A percentile compares a stretch with the other conserved stretches of the same genome.
Conservation (phyloP, 2,113 vertebrate species). For the Regulus satrapa region DNA sequence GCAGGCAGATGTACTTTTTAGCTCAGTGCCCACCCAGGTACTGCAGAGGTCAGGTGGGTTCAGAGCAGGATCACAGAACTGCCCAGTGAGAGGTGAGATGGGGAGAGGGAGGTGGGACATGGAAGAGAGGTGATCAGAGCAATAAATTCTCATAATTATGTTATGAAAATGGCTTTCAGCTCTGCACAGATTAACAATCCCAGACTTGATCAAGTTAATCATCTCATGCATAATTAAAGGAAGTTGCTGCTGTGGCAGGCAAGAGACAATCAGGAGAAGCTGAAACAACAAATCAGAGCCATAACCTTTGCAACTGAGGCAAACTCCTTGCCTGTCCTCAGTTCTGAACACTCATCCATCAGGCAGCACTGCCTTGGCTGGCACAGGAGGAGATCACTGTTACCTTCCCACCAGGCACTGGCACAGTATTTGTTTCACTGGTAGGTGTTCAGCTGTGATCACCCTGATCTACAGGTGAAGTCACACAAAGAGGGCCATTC, state of each 20-base stretch:
- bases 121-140: background rate
- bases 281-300: background rate
- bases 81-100: background rate
- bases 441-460: background rate
- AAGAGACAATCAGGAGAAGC: slow-evolving; percentile 6
- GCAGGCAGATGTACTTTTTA: background rate
- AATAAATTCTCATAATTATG: background rate
- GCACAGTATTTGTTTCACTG: background rate
- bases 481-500: background rate
- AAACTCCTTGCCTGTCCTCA: background rate
- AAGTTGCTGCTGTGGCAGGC: slow-evolving; percentile 2
- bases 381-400: background rate
- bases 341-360: background rate
- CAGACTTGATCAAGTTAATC: slow-evolving; percentile 46
- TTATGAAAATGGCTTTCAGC: slow-evolving; percentile 6
- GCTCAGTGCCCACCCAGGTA: background rate
- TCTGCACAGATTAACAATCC: slow-evolving; percentile 3
- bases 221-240: slow-evolving; percentile 54
- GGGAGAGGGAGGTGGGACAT: background rate
- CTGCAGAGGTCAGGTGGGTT: rapidly evolving
- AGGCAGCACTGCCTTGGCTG: background rate
- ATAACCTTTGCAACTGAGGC: background rate
- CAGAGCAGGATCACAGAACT: background rate
- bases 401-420: background rate
- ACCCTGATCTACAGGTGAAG: background rate